Evolutionary conservation across 1,140 invertebrate genomes (phyloP), one percentile per base, ranked within the genome.

Genomic region (Aphidius gifuensis): DNA sequence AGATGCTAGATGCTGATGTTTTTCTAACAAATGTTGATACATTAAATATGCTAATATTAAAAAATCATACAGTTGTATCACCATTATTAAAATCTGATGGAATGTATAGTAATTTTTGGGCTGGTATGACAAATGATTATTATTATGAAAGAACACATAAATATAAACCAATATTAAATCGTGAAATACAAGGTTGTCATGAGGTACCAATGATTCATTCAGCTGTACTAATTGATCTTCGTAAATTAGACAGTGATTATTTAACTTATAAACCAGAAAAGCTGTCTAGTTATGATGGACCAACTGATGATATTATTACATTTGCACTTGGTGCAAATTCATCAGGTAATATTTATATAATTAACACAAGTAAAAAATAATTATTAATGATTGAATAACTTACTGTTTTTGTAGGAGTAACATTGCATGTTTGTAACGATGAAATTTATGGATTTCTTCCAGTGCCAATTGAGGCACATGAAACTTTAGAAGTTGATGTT

Each of bases 61-160:
- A 91, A 66, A 80, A 87, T 42, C 67, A 86, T 9, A 79, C 83
- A 5, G 76, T 93, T 32, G 85, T 90, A 4, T 90, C 93, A 0
- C 96, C 96, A 11, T 89, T 97, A 87, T 77, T 98, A 6, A 85
- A 88, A 63, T 92, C 93, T 0, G 89, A 93, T 71, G 88, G 92
- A 21, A 80, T 93, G 40, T 98, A 97, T 78, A 95, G 94, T 16
- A 98, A 98, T 77, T 98, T 95, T 80, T 99, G 96, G 96, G 89
- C 91, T 69, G 95, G 91, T 9, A 96, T 97, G 91, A 88, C 88
- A 2, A 79, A 87, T 5, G 83, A 93, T 64, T 95, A 91, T 76
- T 98, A 97, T 75, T 98, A 98, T 74, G 76, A 86, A 55, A 83
- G 94, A 75, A 93, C 93, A 0, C 88, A 94, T 8, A 88, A 92